Evolutionary conservation across 2,888 invertebrate species (phyloP), one percentile per base, ranked within the genome.

Genomic region (Andrena trimmerana): DNA sequence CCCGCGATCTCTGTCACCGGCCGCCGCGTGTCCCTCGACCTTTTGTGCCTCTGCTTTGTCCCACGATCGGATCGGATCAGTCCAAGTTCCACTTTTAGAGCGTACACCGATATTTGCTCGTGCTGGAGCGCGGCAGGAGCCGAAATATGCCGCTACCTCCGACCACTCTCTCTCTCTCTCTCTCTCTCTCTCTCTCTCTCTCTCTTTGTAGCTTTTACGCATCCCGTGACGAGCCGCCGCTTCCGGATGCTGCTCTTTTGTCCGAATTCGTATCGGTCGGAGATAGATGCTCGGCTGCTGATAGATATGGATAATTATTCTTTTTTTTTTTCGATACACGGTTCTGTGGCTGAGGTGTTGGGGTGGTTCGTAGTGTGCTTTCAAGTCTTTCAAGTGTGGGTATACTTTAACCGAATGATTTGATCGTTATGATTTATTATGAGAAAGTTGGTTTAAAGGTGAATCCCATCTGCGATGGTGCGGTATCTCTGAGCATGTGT

Each of bases 1-100:
- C 70, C 80, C 78, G 29, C 62, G 65, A 57, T 72, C 72, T 72
- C 69, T 73, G 77, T 82, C 73, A 66, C 54, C 67, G 60, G 36
- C n/a, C 24, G 62, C 24, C 52, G 59, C 59, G 71, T 77, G 42
- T 73, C 33, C 42, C 71, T 63, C 68, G 24, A 42, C 57, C 72
- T 81, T 86, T 88, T 88, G 79, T 87, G 36, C 48, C 57, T n/a
- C 8, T 29, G n/a, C 24, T 42, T 54, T 20, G 24, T 70, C 54
- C 79, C 73, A 69, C 72, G 77, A 86, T 78, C 68, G 50, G 36
- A 79, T 80, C 82, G 72, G 80, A 62, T 71, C 83, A 54, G 48
- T 71, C 78, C 42, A 59, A 75, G 29, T 77, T 85, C 75, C 70
- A 78, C 78, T 85, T 85, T 85, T 77, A 73, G 33, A 65, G 33